Conservation (phyloP, 2,888 invertebrate genomes). For the Dynastes grantii region DNA sequence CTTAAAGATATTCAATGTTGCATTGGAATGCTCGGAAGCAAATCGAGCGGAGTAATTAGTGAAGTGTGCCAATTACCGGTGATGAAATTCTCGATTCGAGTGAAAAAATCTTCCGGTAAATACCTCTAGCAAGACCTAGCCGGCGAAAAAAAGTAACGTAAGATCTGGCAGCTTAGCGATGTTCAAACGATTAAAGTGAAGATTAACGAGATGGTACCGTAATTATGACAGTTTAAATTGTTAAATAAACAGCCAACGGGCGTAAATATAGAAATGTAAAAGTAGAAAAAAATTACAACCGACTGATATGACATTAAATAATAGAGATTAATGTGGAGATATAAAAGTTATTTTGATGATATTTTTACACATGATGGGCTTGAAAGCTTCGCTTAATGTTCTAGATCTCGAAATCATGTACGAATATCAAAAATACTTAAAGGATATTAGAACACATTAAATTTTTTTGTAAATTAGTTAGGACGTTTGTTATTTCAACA, state of each 20-base stretch:
- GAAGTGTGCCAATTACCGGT: constrained; percentile 56
- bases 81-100: constrained; percentile 55
- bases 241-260: constrained; percentile 20
- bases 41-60: constrained; percentile 50
- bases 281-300: constrained; percentile 9
- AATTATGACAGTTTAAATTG: constrained; percentile 40
- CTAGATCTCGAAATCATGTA: no score
- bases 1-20: constrained; percentile 47
- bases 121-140: constrained; percentile 37
- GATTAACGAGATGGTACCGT: constrained; percentile 16
- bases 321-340: constrained; percentile 1
- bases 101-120: constrained; percentile 56
- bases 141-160: constrained; percentile 32
- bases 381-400: no score
- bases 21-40: constrained; percentile 44
- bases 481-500: no score
- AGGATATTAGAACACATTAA: no score
- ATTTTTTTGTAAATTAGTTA: no score
- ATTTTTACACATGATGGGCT: no score
- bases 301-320: constrained; percentile 8
- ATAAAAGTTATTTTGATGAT: constrained; percentile 3
- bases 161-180: constrained; percentile 25
- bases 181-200: constrained; percentile 40
- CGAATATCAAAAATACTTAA: no score
- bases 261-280: constrained; percentile 11